phyloP scores from a whole-genome alignment of 2,113 vertebrate species.

The Peromyscus polionotus region DNA sequence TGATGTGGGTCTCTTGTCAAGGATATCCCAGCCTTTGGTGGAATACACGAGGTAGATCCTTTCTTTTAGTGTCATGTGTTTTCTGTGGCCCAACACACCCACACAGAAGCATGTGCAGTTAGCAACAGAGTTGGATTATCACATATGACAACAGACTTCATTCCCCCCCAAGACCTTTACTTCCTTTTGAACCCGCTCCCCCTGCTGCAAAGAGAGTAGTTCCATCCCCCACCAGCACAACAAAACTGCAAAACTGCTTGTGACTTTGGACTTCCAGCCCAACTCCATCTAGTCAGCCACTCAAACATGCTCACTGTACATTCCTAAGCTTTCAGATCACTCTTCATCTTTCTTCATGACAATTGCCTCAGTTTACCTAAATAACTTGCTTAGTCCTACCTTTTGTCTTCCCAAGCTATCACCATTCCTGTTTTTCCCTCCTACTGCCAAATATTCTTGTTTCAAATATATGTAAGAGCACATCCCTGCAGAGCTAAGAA shows the following conservation, averaged over 20 bases:
- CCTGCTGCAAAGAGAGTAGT: background rate
- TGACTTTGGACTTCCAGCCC: background rate
- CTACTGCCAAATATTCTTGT: background rate
- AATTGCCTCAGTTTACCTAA: slow-evolving; percentile 24
- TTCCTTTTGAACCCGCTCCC: background rate
- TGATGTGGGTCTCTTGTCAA: background rate
- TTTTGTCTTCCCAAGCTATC: background rate
- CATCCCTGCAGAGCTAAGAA: background rate
- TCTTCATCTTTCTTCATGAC: background rate
- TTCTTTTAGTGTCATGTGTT: background rate
- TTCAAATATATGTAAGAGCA: background rate
- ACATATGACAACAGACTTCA: background rate
- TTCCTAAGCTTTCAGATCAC: background rate
- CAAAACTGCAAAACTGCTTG: background rate
- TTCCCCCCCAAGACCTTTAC: background rate
- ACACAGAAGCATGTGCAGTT: background rate
- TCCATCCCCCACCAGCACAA: background rate
- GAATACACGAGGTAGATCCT: background rate
- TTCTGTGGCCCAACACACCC: background rate
- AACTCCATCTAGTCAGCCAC: background rate
- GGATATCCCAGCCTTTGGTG: background rate
- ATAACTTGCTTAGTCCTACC: background rate
- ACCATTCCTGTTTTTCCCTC: background rate
- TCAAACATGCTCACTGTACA: background rate
- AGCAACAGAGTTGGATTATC: background rate